Conservation (phyloP, 2,113 vertebrate species). For the Ranitomeya variabilis region DNA sequence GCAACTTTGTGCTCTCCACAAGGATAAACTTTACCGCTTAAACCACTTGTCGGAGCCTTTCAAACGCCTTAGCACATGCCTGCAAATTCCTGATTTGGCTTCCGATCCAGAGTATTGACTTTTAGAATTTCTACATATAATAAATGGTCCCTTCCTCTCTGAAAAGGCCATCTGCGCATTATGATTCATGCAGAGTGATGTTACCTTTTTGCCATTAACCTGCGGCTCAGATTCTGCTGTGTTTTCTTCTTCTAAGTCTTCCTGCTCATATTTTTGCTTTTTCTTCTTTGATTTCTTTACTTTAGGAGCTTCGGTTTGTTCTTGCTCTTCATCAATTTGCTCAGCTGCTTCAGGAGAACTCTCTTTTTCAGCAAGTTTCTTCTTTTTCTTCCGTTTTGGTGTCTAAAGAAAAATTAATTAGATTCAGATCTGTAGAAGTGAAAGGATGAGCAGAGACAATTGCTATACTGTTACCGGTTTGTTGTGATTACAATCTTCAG, state of each 20-base stretch:
- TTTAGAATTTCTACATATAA: too few species aligned
- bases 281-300: conserved; percentile 49
- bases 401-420: background rate
- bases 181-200: background rate
- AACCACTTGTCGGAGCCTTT: too few species aligned
- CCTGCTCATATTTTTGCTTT: conserved; percentile 17
- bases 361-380: conserved; percentile 14
- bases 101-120: too few species aligned
- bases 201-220: conserved; percentile 37
- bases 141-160: too few species aligned
- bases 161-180: too few species aligned
- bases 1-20: too few species aligned
- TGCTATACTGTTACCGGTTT: background rate
- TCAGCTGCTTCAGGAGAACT: conserved; percentile 46
- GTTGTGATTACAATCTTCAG: conserved; percentile 29
- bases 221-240: background rate
- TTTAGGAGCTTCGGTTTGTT: conserved; percentile 11
- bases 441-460: background rate
- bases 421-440: background rate
- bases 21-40: too few species aligned
- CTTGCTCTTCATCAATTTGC: conserved; percentile 13
- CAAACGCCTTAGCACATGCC: too few species aligned
- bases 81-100: too few species aligned
- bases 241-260: conserved; percentile 6
- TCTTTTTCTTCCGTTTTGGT: conserved; percentile 54